Evolutionary conservation across 2,113 vertebrate genomes (phyloP), one percentile per base, ranked within the genome.

Genomic region (Paramisgurnus dabryanus): DNA sequence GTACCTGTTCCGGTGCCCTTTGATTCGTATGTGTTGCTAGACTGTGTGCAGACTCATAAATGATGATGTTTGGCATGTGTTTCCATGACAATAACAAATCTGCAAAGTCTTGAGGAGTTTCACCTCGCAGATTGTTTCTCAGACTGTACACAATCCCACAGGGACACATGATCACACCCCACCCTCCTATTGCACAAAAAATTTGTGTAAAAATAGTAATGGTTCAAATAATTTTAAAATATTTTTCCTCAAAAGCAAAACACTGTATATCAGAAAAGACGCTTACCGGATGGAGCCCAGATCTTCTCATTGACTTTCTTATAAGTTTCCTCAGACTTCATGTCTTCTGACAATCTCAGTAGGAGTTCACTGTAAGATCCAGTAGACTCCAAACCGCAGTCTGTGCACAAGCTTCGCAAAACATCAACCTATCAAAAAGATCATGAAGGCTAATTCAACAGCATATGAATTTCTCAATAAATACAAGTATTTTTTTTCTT

Each of bases 131-230:
- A 34, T 80, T 82, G 50, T 66, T 77, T 43, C 72, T 85, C 4
- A 85, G 11, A 47, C 77, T 83, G 77, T 85, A 85, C 4, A 85
- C 67, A 80, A 85, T 77, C 6, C 77, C 78, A 85, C 65, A 69
- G 6, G 76, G 76, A 63, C 80, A 85, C 17, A 71, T 49, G 13
- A 85, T 77, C 2, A 76, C 76, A 12, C 71, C 60, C 84, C 70
- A 82, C 53, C 77, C 72, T 60, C 80, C 84, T 85, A 27, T 6
- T n/a, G 63, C 3, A 74, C n/a, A 34, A n/a, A 67, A 53, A 50
- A 39, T 2, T 7, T 7, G 13, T 65, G 15, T 4, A 18, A 60
- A 60, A 40, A 67, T 50, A 10, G 49, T 12, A 50, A 50, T 12
- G 12, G 9, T 12, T 12, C 4, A 12, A 50, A 50, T 50, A 50